phyloP scores from a whole-genome alignment of 2,888 invertebrate genomes.

The Dynastes tityus region DNA sequence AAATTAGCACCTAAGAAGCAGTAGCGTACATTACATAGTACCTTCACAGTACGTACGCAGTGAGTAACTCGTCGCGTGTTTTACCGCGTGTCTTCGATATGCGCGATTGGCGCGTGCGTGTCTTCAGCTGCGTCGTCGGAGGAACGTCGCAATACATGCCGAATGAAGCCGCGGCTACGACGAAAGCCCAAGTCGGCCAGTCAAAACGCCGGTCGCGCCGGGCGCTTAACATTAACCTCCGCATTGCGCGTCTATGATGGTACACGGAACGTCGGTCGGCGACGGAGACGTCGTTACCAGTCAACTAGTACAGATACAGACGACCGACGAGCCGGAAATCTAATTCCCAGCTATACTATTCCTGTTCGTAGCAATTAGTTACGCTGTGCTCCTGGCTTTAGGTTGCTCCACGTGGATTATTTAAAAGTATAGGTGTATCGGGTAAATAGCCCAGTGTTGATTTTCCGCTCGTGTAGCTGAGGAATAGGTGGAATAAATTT shows the following conservation, averaged over 20 bases:
- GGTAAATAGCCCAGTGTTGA: too few relatives aligned
- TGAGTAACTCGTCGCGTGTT: constrained; percentile 17
- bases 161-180: constrained; percentile 25
- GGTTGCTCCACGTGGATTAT: background rate
- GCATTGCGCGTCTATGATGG: background rate
- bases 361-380: constrained; percentile 29
- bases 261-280: constrained; percentile 16
- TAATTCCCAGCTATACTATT: constrained; percentile 35
- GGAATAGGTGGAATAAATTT: too few relatives aligned
- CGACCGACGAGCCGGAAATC: constrained; percentile 40
- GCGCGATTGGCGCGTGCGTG: constrained; percentile 48
- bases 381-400: constrained; percentile 10
- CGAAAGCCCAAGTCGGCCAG: constrained; percentile 33
- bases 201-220: constrained; percentile 35
- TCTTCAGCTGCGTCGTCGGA: constrained; percentile 20
- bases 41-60: too few relatives aligned
- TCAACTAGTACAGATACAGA: background rate
- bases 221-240: constrained; percentile 39
- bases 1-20: too few relatives aligned
- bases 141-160: background rate
- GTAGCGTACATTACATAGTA: too few relatives aligned
- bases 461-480: too few relatives aligned
- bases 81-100: constrained; percentile 38
- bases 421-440: too few relatives aligned
- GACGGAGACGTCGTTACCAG: constrained; percentile 14